A percentile compares a stretch with the other conserved stretches of the same genome.
Evolutionary conservation across 2,113 vertebrate genomes (phyloP).

Genomic region (Bujurquina vittata): DNA sequence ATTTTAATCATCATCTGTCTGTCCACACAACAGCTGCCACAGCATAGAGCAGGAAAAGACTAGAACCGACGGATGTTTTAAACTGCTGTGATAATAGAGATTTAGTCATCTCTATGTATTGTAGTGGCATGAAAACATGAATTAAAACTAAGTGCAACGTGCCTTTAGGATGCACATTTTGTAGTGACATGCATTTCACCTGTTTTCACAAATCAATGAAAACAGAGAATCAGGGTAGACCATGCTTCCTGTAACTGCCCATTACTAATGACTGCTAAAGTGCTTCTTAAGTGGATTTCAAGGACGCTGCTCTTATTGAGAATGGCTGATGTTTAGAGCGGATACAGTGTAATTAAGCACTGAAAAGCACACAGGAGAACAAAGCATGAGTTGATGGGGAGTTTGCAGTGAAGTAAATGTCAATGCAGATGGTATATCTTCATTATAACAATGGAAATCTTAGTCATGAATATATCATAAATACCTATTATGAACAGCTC

Average conservation of each 20-base stretch:
- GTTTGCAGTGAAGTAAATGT: neutral
- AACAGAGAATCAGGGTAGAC: neutral
- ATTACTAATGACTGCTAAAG: constrained; percentile 26
- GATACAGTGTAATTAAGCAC: constrained; percentile 8
- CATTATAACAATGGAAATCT: neutral
- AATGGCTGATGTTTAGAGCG: neutral
- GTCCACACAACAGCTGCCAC: constrained; percentile 60
- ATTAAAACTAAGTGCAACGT: neutral
- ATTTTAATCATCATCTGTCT: constrained; percentile 74
- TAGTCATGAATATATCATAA: neutral
- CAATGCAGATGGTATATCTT: neutral
- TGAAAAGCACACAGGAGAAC: neutral
- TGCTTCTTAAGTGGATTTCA: constrained; percentile 32
- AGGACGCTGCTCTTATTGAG: constrained; percentile 18
- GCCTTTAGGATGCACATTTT: neutral
- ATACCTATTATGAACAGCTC: neutral
- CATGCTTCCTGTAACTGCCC: neutral
- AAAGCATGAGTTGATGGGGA: neutral
- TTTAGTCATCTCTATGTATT: neutral
- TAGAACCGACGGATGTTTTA: constrained; percentile 17
- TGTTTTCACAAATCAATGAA: constrained; percentile 16
- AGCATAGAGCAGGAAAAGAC: constrained; percentile 14
- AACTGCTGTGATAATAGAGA: neutral
- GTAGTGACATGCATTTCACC: constrained; percentile 9
- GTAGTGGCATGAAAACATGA: neutral